Conservation (phyloP, 2,888 invertebrate genomes). For the Lamellibrachia satsuma region DNA sequence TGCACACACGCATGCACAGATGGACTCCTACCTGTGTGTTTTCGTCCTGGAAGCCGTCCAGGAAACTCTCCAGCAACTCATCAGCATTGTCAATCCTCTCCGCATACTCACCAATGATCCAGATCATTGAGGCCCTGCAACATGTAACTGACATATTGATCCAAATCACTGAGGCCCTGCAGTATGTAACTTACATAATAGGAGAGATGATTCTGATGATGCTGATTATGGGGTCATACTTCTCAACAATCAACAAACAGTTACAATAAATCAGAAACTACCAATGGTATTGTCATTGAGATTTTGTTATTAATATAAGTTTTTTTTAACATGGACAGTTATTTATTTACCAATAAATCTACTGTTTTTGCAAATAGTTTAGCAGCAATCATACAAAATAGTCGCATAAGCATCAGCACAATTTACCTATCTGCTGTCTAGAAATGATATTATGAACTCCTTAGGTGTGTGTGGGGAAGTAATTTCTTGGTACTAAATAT, state of each 20-base stretch:
- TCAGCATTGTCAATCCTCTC: constrained; percentile 99
- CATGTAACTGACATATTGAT: constrained; percentile 65
- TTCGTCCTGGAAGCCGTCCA: constrained; percentile 97
- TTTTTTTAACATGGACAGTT: too few relatives aligned
- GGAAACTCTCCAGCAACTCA: constrained; percentile 93
- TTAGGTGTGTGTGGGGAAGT: too few relatives aligned
- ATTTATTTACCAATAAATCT: too few relatives aligned
- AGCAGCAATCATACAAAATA: too few relatives aligned
- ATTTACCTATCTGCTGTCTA: too few relatives aligned
- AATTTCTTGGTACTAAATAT: too few relatives aligned
- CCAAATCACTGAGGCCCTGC: constrained; percentile 91
- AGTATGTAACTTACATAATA: neutral
- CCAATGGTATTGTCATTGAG: too few relatives aligned
- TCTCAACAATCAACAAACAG: neutral
- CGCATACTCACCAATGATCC: constrained; percentile 93
- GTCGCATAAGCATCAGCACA: too few relatives aligned
- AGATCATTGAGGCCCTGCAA: constrained; percentile 89
- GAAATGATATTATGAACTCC: too few relatives aligned
- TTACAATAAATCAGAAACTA: neutral
- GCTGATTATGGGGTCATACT: neutral
- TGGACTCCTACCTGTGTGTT: constrained; percentile 82
- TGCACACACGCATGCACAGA: neutral
- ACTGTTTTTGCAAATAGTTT: too few relatives aligned
- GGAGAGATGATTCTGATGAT: neutral
- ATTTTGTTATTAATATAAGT: too few relatives aligned